phyloP scores from a whole-genome alignment of 2,888 invertebrate species.

The Conchocele bisecta region DNA sequence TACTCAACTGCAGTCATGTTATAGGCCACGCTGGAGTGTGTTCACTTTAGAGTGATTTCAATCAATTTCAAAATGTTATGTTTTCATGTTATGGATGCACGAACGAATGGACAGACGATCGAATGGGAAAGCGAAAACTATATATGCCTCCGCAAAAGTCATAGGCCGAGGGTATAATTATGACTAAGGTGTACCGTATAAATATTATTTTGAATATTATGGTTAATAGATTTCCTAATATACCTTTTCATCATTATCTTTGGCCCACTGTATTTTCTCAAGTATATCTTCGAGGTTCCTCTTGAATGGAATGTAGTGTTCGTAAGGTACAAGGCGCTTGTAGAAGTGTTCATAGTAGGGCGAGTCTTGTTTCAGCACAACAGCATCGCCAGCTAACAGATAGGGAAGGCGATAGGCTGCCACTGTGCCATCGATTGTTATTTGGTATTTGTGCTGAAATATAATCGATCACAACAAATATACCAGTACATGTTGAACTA shows the following conservation, averaged over 20 bases:
- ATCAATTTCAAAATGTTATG: no score
- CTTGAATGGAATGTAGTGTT: constrained; percentile 93
- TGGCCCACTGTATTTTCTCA: constrained; percentile 86
- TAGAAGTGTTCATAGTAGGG: constrained; percentile 98
- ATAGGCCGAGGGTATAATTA: no score
- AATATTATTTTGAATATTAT: no score
- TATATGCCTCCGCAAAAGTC: no score
- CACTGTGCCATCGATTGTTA: constrained; percentile 97
- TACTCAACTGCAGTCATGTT: no score
- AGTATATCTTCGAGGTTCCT: constrained; percentile 91
- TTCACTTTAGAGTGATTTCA: no score
- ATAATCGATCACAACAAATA: neutral
- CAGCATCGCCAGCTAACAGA: constrained; percentile 92
- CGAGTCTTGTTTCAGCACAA: constrained; percentile 96
- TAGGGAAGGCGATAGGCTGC: constrained; percentile 98
- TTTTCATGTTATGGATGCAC: no score
- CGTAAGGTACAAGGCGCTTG: constrained; percentile 87
- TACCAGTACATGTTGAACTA: neutral
- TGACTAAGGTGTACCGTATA: no score
- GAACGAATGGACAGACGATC: no score
- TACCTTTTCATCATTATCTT: constrained; percentile 80
- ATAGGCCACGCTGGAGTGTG: no score
- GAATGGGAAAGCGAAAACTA: no score
- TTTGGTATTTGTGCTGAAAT: constrained; percentile 97
- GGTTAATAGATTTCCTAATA: neutral